Evolutionary conservation across 2,888 invertebrate genomes (phyloP).

Genomic region (Epinotia brunnichana): DNA sequence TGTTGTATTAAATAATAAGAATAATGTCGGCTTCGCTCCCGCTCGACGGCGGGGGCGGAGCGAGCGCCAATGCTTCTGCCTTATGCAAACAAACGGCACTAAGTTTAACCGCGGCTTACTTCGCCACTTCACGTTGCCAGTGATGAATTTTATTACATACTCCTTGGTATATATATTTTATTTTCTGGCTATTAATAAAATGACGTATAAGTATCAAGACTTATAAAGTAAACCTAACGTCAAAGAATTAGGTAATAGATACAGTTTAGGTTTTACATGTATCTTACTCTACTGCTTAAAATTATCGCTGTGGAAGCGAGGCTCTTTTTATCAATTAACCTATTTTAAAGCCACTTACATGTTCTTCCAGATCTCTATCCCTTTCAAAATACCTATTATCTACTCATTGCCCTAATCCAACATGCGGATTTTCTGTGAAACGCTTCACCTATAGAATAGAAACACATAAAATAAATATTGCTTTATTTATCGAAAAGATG

Average conservation of each 20-base stretch:
- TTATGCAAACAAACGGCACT: slow-evolving; percentile 67
- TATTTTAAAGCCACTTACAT: not conserved
- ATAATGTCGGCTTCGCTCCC: slow-evolving; percentile 13
- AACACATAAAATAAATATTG: slow-evolving; percentile 65
- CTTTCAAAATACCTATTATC: not conserved
- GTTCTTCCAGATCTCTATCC: not conserved
- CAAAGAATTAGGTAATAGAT: too few species aligned
- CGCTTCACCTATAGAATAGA: slow-evolving; percentile 19
- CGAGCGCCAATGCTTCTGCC: slow-evolving; percentile 56
- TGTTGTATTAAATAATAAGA: not conserved
- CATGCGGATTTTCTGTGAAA: not conserved
- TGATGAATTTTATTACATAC: slow-evolving; percentile 64
- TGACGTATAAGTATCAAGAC: not conserved
- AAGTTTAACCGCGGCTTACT: slow-evolving; percentile 68
- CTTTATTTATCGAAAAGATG: slow-evolving; percentile 67
- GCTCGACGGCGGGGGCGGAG: not conserved
- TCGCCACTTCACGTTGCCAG: slow-evolving; percentile 60
- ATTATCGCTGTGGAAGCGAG: too few species aligned
- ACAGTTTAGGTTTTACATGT: too few species aligned
- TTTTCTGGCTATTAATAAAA: slow-evolving; percentile 24
- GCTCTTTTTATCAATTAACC: not conserved
- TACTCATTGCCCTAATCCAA: not conserved
- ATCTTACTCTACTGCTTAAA: too few species aligned
- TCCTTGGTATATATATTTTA: slow-evolving; percentile 43
- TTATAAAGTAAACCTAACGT: too few species aligned